These are phyloP conservation scores for Potamilus streckersoni DNA, from an alignment of 1,140 invertebrate species.

Conservation along the genomic window DNA sequence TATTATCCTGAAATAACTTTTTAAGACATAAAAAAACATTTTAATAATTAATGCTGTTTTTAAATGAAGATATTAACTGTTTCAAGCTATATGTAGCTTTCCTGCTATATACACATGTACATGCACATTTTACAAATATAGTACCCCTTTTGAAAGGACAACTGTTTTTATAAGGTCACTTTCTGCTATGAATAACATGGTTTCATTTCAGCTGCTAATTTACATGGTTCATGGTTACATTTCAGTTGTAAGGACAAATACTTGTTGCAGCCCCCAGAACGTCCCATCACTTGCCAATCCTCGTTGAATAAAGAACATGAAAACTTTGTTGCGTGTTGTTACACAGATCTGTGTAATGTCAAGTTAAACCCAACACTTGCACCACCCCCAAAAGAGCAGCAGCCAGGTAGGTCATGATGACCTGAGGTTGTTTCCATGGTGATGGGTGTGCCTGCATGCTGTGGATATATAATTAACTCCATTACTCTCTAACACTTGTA, in stretches of 20 bases:
- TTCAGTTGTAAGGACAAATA: constrained; percentile 16
- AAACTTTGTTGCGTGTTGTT: constrained; percentile 21
- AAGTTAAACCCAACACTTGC: constrained; percentile 19
- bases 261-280: constrained; percentile 1
- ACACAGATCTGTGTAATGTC: constrained; percentile 25
- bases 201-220: no score
- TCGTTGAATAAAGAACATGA: background rate
- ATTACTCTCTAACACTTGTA: background rate
- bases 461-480: background rate
- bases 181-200: no score
- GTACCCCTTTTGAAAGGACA: no score
- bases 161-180: no score
- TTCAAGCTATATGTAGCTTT: no score
- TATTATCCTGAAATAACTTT: no score
- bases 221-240: background rate
- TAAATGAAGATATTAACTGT: no score
- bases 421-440: background rate
- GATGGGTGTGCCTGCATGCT: background rate
- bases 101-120: no score
- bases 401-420: constrained; percentile 12
- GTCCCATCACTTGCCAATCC: constrained; percentile 17
- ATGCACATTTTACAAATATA: no score
- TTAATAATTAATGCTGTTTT: no score
- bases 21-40: no score
- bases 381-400: background rate